Percentiles rank a stretch among this genome's conserved stretches.
Evolutionary conservation across 2,113 vertebrate species (phyloP).

Genomic region (Barnardius zonarius): DNA sequence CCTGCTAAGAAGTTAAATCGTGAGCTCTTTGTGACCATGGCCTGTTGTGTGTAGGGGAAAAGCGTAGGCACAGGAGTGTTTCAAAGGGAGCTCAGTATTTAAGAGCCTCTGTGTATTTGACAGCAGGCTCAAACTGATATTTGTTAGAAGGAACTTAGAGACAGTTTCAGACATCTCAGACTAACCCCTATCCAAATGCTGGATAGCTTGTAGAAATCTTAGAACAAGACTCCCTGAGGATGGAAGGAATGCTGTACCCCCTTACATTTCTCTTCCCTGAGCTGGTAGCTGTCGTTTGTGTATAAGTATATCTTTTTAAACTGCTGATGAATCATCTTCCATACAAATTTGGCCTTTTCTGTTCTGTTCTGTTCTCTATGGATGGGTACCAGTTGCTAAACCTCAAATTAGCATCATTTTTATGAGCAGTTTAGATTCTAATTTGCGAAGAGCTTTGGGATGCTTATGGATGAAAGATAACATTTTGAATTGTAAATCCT

Average conservation of each 20-base stretch:
- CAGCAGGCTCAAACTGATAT: background rate
- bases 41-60: background rate
- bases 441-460: background rate
- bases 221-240: background rate
- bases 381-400: background rate
- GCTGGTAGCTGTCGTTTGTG: background rate
- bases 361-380: background rate
- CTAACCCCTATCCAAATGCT: background rate
- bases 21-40: background rate
- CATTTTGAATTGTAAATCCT: background rate
- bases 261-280: background rate
- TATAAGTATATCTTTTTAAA: background rate
- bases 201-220: background rate
- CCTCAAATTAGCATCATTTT: background rate
- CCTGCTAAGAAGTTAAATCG: slow-evolving; percentile 31
- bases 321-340: background rate
- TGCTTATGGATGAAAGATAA: background rate
- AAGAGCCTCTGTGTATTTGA: background rate
- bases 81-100: slow-evolving; percentile 26
- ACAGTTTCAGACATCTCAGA: background rate
- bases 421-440: background rate
- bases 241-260: background rate
- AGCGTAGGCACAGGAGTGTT: background rate
- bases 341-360: background rate
- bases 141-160: background rate